Evolutionary conservation across 2,888 invertebrate species (phyloP), one percentile per base, ranked within the genome.

Genomic region (Amphipyra tragopoginis): DNA sequence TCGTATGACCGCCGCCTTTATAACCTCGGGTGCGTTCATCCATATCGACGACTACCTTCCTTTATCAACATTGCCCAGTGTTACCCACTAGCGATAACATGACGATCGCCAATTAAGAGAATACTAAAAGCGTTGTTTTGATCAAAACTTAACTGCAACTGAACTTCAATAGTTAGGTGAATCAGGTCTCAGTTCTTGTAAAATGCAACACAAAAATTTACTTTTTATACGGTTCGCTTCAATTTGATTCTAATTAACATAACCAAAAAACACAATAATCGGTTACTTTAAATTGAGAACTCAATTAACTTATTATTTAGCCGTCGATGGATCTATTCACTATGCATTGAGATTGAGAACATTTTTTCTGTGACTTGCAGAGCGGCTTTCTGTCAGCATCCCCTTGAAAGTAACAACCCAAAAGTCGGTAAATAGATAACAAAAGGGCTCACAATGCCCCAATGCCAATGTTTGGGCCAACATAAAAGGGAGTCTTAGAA

Each of bases 361-460:
- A 21, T 89, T 89, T 90, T 87, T 90, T 72, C 43, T 64, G 13
- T 36, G 43, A 59, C 49, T 69, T 63, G 43, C 54, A 73, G 65
- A 71, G 81, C 85, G 83, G 82, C 87, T 85, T 86, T 84, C 75
- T 83, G 80, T 80, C 85, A 82, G 85, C 54, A 60, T 78, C 75
- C 89, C 90, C 88, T 90, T 90, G 85, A 89, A 80, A 85, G 86
- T 86, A 87, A 86, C 88, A 90, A 87, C 92, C 93, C 92, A 90
- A 93, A 92, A 93, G 93, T 94, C 91, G 93, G 93, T 93, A 94
- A 94, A 94, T 91, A 92, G 86, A 65, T 80, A 84, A 94, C 94
- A 94, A 94, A 90, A 86, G 91, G 77, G 65, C 69, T 75, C 75
- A 94, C 94, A 94, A 94, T 92, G 71, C 84, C 69, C 89, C 88